Evolutionary conservation across 2,888 invertebrate genomes (phyloP), one percentile per base, ranked within the genome.

Genomic region (Amphipyra tragopoginis): DNA sequence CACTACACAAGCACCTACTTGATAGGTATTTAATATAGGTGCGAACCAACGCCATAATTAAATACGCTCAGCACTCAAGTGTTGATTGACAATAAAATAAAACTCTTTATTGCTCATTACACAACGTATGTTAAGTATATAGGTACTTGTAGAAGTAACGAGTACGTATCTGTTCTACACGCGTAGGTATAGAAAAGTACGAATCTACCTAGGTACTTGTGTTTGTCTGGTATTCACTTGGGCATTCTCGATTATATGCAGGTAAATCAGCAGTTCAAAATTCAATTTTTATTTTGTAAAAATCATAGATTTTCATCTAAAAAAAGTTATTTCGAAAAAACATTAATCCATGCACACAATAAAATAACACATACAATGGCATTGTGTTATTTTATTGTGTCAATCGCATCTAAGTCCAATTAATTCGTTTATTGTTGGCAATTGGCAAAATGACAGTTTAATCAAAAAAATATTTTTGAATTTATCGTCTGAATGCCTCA

Each of bases 51-150:
- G 71, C 71, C 70, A 75, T 75, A 77, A 75, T 79, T 80, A 79
- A 80, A 81, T 80, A 75, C 74, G 74, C 77, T 77, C 69, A 33
- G 62, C 67, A 52, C 70, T 80, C 67, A 57, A 82, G 83, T 82
- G 78, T 75, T 67, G 75, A 81, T 84, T 76, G 80, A 72, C 80
- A 78, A 74, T 78, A 65, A 78, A 79, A 81, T 81, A 79, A 77
- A 78, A 79, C 74, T 78, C 74, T 80, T 74, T 72, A 75, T 74
- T 74, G 53, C 75, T 65, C 62, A 69, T 77, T 74, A 74, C 68
- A 79, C 75, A 79, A 81, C 63, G 60, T 50, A 49, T 71, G 42
- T 68, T 57, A 69, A 75, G 72, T 77, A 76, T n/a, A n/a, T n/a
- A n/a, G n/a, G n/a, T n/a, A n/a, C 60, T 58, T 65, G 55, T 54